Evolutionary conservation across 2,888 invertebrate genomes (phyloP).

Genomic region (Liposcelis brunnea): DNA sequence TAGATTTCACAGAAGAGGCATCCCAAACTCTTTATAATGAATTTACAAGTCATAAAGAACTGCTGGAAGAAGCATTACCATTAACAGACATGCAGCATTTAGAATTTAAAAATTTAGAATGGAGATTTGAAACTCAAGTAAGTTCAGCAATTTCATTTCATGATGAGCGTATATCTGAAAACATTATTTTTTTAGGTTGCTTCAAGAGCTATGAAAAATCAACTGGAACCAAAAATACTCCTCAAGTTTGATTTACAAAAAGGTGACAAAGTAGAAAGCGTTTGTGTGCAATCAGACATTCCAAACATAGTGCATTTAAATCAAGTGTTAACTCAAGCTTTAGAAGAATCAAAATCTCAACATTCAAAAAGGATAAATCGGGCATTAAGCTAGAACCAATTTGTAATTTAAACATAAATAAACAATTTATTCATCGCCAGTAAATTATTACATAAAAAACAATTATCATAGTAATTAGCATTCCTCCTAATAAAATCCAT

Average conservation of each 20-base stretch:
- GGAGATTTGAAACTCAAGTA: no score
- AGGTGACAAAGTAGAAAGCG: neutral
- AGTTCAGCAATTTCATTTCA: no score
- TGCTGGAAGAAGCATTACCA: no score
- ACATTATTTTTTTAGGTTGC: neutral
- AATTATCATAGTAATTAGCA: conserved; percentile 62
- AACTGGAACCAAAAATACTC: neutral
- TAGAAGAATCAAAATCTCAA: neutral
- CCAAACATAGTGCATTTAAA: conserved; percentile 1
- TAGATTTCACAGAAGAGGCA: no score
- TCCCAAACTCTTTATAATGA: no score
- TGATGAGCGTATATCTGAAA: no score
- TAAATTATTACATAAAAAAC: conserved; percentile 32
- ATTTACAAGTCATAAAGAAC: no score
- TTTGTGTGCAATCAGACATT: neutral
- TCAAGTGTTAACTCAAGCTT: neutral
- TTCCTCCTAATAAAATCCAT: conserved; percentile 70
- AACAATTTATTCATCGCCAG: conserved; percentile 23
- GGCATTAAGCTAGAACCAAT: neutral
- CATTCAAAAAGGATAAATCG: neutral
- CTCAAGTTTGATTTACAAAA: neutral
- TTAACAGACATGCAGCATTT: no score
- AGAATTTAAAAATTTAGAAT: no score
- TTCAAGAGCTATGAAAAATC: neutral
- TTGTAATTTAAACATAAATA: neutral